These are phyloP conservation scores for Allophyes oxyacanthae DNA, from an alignment of 2,888 invertebrate genomes.

Conservation along the genomic window DNA sequence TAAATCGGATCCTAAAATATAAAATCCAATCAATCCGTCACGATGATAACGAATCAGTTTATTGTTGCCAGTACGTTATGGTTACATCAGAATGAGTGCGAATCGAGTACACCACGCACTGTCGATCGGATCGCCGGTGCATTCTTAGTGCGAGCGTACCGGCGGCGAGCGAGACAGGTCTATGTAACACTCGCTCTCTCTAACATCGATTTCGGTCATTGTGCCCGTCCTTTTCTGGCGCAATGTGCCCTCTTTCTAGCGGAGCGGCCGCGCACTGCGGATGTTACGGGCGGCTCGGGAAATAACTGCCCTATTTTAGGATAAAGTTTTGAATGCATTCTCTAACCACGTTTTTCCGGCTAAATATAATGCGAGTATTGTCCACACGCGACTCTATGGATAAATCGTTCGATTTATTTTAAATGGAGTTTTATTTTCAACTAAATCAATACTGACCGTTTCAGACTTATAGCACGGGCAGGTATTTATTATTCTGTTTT, in stretches of 20 bases:
- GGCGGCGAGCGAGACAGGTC: conserved; percentile 66
- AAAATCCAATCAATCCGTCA: conserved; percentile 21
- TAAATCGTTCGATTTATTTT: conserved; percentile 3
- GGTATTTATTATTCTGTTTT: not conserved
- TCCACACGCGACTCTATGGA: conserved; percentile 6
- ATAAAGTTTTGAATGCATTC: conserved; percentile 65
- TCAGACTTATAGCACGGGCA: not conserved
- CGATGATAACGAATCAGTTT: conserved; percentile 26
- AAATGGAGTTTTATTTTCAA: conserved; percentile 13
- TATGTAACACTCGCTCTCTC: conserved; percentile 50
- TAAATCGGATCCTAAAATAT: conserved; percentile 6
- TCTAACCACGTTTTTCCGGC: conserved; percentile 32
- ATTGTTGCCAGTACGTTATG: conserved; percentile 46
- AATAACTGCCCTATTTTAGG: conserved; percentile 75
- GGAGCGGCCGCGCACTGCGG: conserved; percentile 75
- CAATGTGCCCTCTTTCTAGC: conserved; percentile 70
- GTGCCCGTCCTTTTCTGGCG: conserved; percentile 68
- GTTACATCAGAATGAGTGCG: conserved; percentile 65
- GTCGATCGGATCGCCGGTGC: conserved; percentile 68
- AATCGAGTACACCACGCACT: conserved; percentile 66
- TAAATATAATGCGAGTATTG: conserved; percentile 53
- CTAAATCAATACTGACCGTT: conserved; percentile 11
- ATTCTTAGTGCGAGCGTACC: conserved; percentile 78
- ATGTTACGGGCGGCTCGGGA: conserved; percentile 63
- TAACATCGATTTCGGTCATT: conserved; percentile 83